phyloP scores from a whole-genome alignment of 2,888 invertebrate genomes.

The Dasypolia templi region DNA sequence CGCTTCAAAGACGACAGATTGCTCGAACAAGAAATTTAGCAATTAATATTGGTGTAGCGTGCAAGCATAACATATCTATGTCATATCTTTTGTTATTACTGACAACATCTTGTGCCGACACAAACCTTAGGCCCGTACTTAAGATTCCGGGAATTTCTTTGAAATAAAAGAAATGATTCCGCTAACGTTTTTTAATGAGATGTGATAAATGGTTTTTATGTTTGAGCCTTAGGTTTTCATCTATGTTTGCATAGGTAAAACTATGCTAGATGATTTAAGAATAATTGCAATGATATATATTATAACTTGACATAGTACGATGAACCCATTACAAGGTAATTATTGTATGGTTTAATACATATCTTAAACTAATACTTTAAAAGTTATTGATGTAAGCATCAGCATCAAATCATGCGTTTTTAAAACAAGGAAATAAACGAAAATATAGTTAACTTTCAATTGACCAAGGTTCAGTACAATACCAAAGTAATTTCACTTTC shows the following conservation, averaged over 20 bases:
- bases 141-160: neutral
- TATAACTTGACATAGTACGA: neutral
- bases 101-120: neutral
- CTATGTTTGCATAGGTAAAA: neutral
- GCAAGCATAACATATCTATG: slow-evolving; percentile 10
- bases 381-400: too few species aligned
- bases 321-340: neutral
- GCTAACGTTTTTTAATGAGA: slow-evolving; percentile 5
- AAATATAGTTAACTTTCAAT: neutral
- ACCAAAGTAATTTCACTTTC: slow-evolving; percentile 1
- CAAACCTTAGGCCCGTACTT: neutral
- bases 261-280: neutral
- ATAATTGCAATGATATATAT: neutral
- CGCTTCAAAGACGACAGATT: slow-evolving; percentile 3
- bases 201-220: slow-evolving; percentile 10
- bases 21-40: slow-evolving; percentile 14
- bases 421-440: neutral
- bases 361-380: too few species aligned
- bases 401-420: too few species aligned
- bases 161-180: slow-evolving; percentile 27
- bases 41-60: slow-evolving; percentile 19
- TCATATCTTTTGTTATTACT: slow-evolving; percentile 30
- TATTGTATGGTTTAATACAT: too few species aligned
- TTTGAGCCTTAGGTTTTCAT: neutral
- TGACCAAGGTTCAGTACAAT: neutral